phyloP scores from a whole-genome alignment of 1,140 invertebrate genomes.

The Papilio xuthus region DNA sequence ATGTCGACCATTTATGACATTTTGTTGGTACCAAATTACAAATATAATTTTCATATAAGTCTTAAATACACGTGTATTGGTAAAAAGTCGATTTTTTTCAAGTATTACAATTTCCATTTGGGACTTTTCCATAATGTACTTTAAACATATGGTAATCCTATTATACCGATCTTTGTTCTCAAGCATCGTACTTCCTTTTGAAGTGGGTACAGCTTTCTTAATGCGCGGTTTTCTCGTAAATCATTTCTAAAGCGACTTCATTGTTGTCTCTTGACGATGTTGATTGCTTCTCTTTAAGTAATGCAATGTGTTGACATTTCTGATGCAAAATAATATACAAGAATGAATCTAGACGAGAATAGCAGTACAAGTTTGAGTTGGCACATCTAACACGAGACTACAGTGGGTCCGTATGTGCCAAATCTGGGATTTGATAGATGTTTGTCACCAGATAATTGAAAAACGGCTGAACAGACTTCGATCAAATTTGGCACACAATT shows the following conservation, averaged over 20 bases:
- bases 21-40: too few species aligned
- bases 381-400: background rate
- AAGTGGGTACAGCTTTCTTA: background rate
- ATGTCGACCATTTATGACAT: too few species aligned
- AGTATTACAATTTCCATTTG: too few species aligned
- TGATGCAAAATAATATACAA: background rate
- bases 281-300: constrained; percentile 19
- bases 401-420: background rate
- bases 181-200: constrained; percentile 17
- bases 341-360: background rate
- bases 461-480: too few species aligned
- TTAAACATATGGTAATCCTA: background rate
- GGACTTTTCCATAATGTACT: background rate
- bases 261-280: constrained; percentile 1
- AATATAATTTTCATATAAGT: too few species aligned
- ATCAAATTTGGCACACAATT: too few species aligned
- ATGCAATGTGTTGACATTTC: background rate
- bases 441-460: too few species aligned
- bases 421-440: background rate
- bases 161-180: constrained; percentile 3
- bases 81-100: too few species aligned
- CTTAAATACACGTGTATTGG: too few species aligned
- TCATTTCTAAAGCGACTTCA: constrained; percentile 5
- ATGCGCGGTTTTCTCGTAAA: constrained; percentile 10
- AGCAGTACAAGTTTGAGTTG: background rate